phyloP scores from a whole-genome alignment of 2,888 invertebrate genomes.

The Elysia crispata region DNA sequence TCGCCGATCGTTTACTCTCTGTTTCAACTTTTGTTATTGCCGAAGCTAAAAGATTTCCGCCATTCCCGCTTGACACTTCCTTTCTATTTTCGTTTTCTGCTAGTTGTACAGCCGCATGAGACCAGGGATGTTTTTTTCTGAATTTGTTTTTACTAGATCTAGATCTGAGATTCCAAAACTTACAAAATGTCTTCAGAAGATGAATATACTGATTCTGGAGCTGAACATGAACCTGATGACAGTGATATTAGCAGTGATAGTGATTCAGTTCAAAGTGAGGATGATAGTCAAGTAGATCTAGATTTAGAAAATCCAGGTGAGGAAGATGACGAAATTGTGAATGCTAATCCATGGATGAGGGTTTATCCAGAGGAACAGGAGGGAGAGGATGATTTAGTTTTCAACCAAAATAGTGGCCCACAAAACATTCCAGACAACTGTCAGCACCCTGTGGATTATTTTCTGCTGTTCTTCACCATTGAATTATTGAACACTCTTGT shows the following conservation, averaged over 20 bases:
- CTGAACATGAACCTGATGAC: background rate
- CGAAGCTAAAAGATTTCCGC: too few relatives aligned
- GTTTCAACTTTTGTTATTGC: too few relatives aligned
- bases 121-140: background rate
- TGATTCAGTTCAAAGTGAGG: background rate
- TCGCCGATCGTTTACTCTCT: too few relatives aligned
- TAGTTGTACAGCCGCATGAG: too few relatives aligned
- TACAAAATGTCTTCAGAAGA: conserved; percentile 9
- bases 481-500: background rate
- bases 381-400: background rate
- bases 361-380: conserved; percentile 1
- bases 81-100: too few relatives aligned
- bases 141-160: background rate
- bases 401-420: conserved; percentile 10
- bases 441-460: conserved; percentile 11
- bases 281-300: background rate
- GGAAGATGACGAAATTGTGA: background rate
- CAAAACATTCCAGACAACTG: conserved; percentile 12
- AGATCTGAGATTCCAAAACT: background rate
- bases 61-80: too few relatives aligned
- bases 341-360: conserved; percentile 3
- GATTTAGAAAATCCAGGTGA: too few relatives aligned
- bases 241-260: background rate
- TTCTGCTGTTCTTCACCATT: background rate
- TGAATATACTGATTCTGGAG: background rate